phyloP scores from a whole-genome alignment of 1,140 invertebrate genomes.

The Neodiprion lecontei region DNA sequence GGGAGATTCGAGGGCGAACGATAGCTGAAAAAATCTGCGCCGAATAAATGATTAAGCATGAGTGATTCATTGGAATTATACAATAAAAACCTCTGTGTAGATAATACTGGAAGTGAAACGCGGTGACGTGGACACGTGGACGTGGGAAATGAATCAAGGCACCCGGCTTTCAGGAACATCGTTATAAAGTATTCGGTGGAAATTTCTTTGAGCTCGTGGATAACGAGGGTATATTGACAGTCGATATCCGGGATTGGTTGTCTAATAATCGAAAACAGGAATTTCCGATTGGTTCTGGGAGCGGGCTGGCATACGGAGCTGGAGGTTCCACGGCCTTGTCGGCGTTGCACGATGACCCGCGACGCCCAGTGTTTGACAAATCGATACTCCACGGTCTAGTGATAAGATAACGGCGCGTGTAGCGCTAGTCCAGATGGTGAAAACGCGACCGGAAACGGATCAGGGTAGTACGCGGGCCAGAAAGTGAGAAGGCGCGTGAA shows the following conservation, averaged over 20 bases:
- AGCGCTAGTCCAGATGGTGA: conserved; percentile 26
- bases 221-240: conserved; percentile 29
- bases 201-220: conserved; percentile 14
- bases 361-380: conserved; percentile 22
- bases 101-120: too few species aligned
- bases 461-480: conserved; percentile 38
- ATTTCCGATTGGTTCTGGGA: conserved; percentile 56
- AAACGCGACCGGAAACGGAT: conserved; percentile 54
- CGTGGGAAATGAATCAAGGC: too few species aligned
- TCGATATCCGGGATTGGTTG: conserved; percentile 33
- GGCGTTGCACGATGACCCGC: not conserved
- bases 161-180: too few species aligned
- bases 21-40: too few species aligned
- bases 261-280: conserved; percentile 50
- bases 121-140: too few species aligned
- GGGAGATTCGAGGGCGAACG: too few species aligned
- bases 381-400: conserved; percentile 38
- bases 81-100: too few species aligned
- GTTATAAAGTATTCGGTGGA: too few species aligned
- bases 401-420: not conserved
- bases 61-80: too few species aligned
- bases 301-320: conserved; percentile 44
- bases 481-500: conserved; percentile 20
- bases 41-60: too few species aligned
- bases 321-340: conserved; percentile 37